These are phyloP conservation scores for Acleris cristana DNA, from an alignment of 2,888 invertebrate genomes.

Conservation along the genomic window DNA sequence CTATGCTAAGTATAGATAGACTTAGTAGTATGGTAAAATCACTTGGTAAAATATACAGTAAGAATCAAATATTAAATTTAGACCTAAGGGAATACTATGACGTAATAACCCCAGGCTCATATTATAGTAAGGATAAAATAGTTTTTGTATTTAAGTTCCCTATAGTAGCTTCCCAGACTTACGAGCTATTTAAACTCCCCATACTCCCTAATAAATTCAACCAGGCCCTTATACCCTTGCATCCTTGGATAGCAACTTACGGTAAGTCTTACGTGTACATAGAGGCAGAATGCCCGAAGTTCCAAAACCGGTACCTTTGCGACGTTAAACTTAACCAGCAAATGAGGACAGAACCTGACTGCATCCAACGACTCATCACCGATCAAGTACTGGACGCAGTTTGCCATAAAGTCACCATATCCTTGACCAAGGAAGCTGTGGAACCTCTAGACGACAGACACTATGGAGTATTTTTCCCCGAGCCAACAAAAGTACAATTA, in stretches of 20 bases:
- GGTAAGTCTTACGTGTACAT: constrained; percentile 2
- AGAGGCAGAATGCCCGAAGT: constrained; percentile 15
- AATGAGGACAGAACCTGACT: neutral
- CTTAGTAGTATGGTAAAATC: constrained; percentile 1
- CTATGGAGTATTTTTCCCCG: too few species aligned
- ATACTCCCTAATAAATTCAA: neutral
- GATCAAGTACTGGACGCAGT: neutral
- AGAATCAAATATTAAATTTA: neutral
- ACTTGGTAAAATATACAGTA: neutral
- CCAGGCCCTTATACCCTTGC: neutral
- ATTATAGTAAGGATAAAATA: neutral
- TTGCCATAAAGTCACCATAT: neutral
- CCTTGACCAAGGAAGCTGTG: neutral
- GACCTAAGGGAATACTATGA: neutral
- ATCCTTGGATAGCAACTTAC: neutral
- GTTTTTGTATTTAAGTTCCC: constrained; percentile 2
- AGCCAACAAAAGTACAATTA: too few species aligned
- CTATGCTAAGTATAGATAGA: constrained; percentile 13
- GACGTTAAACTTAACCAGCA: neutral
- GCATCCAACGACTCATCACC: neutral
- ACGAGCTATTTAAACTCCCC: neutral
- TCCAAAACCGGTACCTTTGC: neutral
- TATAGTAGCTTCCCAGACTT: neutral
- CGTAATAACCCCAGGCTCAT: neutral
- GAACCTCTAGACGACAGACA: neutral